Evolutionary conservation across 2,888 invertebrate genomes (phyloP), one percentile per base, ranked within the genome.

Genomic region (Tortricodes alternella): DNA sequence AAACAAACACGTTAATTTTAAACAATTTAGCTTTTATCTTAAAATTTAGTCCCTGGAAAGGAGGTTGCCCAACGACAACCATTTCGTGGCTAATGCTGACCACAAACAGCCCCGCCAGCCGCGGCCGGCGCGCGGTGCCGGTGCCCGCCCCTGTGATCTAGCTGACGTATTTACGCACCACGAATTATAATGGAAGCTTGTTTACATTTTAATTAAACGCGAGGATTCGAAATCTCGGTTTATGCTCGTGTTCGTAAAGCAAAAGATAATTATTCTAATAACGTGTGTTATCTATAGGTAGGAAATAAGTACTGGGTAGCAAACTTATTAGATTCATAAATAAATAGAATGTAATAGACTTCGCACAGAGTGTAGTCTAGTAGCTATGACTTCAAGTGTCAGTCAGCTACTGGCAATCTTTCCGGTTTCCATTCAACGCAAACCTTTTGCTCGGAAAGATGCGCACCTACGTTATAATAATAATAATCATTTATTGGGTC

Each of bases 161-260:
- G 8, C 50, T 51, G 52, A 59, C 57, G 41, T 61, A 41, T 50
- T 78, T 79, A 79, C 77, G 71, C 70, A 73, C 75, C 75, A 70
- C 74, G 78, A 80, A 77, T 80, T 78, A 80, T 77, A 78, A 21
- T 78, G 72, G 70, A 75, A 72, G 73, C 82, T 77, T 80, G 83
- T 85, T 85, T 83, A 84, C 82, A 83, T 83, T 81, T 84, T 83
- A 80, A 84, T 86, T 78, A 83, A 80, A 82, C 68, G 74, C 71
- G 71, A 71, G 67, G 70, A 71, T 65, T 73, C 75, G 70, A 75
- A 76, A 76, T 80, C 68, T 67, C 67, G 78, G 76, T 77, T 78
- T 77, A 78, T 74, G 63, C 72, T 71, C 69, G 51, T 70, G 68
- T 66, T 67, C 71, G 64, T 66, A 57, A 64, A 65, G 53, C 38